Conservation (phyloP, 2,797 vertebrate genomes). For the Melanotaenia nigrans region DNA sequence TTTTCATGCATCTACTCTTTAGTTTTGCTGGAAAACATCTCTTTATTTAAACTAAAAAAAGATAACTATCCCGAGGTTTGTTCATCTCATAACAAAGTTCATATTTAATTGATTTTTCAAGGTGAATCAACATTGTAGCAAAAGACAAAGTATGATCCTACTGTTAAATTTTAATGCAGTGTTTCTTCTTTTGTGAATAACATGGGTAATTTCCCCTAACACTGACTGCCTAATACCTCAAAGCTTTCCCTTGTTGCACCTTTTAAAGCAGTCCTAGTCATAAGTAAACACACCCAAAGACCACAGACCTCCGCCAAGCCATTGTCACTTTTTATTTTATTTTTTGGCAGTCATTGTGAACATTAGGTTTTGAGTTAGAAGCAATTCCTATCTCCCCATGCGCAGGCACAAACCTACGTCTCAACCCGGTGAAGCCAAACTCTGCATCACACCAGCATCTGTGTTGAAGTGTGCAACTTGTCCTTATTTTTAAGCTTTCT, state of each 20-base stretch:
- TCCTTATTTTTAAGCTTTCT: no score
- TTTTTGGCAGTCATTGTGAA: no score
- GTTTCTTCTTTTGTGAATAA: neutral
- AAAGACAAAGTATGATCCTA: neutral
- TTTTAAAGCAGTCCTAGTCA: neutral
- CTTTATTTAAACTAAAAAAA: neutral
- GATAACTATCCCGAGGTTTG: neutral
- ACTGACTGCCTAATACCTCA: neutral
- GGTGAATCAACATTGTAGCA: neutral
- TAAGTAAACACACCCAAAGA: neutral
- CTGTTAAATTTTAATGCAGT: neutral
- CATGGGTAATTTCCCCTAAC: neutral
- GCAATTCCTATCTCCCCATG: no score
- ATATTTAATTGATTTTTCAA: neutral
- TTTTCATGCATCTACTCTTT: neutral
- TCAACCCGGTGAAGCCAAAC: no score
- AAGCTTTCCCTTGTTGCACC: neutral
- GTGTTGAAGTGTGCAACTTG: no score
- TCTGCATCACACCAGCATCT: no score
- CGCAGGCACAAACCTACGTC: no score
- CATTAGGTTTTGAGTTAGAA: no score
- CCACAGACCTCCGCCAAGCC: no score
- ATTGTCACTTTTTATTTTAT: no score
- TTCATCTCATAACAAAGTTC: neutral
- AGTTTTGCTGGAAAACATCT: neutral